These are phyloP conservation scores for Chrysomallon squamiferum DNA, from an alignment of 1,140 invertebrate genomes.

Conservation along the genomic window DNA sequence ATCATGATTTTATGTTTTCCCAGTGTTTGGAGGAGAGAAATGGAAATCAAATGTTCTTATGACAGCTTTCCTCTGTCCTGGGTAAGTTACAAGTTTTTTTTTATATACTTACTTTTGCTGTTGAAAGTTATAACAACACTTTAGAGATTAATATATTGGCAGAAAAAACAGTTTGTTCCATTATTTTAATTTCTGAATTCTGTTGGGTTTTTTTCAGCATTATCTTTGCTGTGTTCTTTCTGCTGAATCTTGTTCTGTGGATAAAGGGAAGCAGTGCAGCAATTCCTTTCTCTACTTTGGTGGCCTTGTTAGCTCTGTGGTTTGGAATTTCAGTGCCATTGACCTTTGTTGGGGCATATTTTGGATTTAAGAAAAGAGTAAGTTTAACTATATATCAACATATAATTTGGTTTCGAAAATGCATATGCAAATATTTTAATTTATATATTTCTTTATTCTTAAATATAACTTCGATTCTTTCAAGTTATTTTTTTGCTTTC, in stretches of 20 bases:
- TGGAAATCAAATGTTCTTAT: conserved; percentile 98
- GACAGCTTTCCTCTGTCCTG: conserved; percentile 94
- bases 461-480: not conserved
- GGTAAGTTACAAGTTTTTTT: conserved; percentile 69
- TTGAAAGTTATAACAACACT: too few relatives aligned
- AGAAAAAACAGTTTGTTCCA: not conserved
- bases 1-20: conserved; percentile 27
- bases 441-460: not conserved
- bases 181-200: not conserved
- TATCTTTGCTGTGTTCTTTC: conserved; percentile 93
- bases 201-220: conserved; percentile 71
- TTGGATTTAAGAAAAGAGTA: conserved; percentile 96
- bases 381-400: conserved; percentile 55
- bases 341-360: conserved; percentile 97
- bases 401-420: not conserved
- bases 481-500: not conserved
- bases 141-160: too few relatives aligned
- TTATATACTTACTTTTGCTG: too few relatives aligned
- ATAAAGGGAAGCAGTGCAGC: conserved; percentile 92
- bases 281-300: conserved; percentile 95
- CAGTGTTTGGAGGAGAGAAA: conserved; percentile 89
- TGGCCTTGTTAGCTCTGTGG: conserved; percentile 96
- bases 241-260: conserved; percentile 97
- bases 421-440: not conserved
- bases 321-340: conserved; percentile 97